These are phyloP conservation scores for Tupaia chinensis DNA, from an alignment of 2,113 vertebrate species.

Conservation along the genomic window DNA sequence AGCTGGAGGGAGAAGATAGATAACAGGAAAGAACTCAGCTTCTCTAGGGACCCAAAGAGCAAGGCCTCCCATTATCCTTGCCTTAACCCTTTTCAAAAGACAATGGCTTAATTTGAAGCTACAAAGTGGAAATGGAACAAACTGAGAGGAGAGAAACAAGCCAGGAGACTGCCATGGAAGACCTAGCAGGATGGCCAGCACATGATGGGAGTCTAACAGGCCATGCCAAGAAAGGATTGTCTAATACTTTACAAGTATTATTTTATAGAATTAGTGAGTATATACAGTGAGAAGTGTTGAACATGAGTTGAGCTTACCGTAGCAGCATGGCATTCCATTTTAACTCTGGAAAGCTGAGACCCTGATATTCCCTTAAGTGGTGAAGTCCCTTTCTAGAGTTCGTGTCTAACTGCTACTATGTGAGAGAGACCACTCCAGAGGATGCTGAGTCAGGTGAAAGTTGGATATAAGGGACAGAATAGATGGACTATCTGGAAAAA, in stretches of 20 bases:
- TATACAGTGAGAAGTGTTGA: not conserved
- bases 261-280: not conserved
- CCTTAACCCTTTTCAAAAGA: not conserved
- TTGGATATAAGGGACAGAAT: not conserved
- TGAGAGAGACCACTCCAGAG: not conserved
- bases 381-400: not conserved
- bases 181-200: not conserved
- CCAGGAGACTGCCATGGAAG: not conserved
- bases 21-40: constrained; percentile 58
- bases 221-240: not conserved
- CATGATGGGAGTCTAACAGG: not conserved
- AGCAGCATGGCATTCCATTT: not conserved
- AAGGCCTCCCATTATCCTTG: not conserved
- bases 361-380: not conserved
- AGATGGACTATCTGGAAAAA: not conserved
- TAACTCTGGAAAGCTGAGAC: constrained; percentile 17
- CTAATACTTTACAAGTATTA: not conserved
- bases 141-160: not conserved
- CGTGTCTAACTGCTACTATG: not conserved
- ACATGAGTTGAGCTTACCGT: not conserved
- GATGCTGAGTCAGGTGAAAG: not conserved
- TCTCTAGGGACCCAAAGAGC: constrained; percentile 31
- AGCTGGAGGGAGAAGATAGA: constrained; percentile 59
- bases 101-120: not conserved
- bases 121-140: not conserved